Evolutionary conservation across 2,113 vertebrate genomes (phyloP), one percentile per base, ranked within the genome.

Genomic region (Mirounga angustirostris): DNA sequence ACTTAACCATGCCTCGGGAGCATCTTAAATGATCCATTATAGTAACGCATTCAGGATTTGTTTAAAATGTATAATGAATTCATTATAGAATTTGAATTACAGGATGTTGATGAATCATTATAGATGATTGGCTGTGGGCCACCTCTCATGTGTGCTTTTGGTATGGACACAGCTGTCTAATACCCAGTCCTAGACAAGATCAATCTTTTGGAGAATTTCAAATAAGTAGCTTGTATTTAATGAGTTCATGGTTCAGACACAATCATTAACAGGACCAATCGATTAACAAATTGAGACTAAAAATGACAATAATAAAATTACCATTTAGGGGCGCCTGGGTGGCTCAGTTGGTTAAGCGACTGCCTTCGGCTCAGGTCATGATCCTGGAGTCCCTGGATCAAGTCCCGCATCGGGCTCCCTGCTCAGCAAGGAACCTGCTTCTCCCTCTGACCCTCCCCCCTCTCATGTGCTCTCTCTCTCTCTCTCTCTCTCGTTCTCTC

Each of bases 11-110:
- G 67, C 33, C 54, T 22, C 76, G 90, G 58, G 21, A 92, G 11
- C 24, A 92, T 33, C 50, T 91, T 93, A 71, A 97, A 86, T 36
- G 93, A 82, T 76, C 86, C 82, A 33, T 93, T n/a, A 87, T 50
- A 36, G 36, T 50, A 63, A 69, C 40, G 40, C 90, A 73, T 28
- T 93, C 89, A 58, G 50, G 54, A 84, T 81, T 94, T 61, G 0
- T 83, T 81, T 89, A 89, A 92, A 28, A 56, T 80, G 73, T 91
- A 58, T 24, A 84, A 65, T 76, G 61, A 56, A 89, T 33, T 76
- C 52, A 54, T 33, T 92, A 83, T 21, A 11, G 76, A 78, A 82
- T 91, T 12, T 16, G 24, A 50, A n/a, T 91, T 88, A 50, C 1
- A 93, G 69, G 61, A 78, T 65, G 50, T 52, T 26, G 40, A 16